A percentile compares a stretch with the other conserved stretches of the same genome.
phyloP scores from a whole-genome alignment of 2,797 vertebrate species.

The Vipera ursinii region DNA sequence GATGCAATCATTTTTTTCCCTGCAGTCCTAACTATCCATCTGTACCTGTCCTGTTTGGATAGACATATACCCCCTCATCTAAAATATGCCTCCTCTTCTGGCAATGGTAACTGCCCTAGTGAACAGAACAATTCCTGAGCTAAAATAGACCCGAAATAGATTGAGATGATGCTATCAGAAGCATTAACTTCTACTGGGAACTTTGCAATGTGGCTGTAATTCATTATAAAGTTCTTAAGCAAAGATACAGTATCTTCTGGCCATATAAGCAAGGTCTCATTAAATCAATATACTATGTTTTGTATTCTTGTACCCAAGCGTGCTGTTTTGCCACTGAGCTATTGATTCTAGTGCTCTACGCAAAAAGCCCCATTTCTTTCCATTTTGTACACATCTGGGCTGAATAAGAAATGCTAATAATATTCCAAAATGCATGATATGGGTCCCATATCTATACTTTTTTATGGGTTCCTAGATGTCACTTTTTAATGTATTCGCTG shows the following conservation, averaged over 20 bases:
- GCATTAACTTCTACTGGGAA: background rate
- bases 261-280: background rate
- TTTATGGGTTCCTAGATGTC: slow-evolving; percentile 29
- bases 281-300: background rate
- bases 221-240: background rate
- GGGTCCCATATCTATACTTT: background rate
- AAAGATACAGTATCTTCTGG: background rate
- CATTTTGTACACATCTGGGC: slow-evolving; percentile 2
- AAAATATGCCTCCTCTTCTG: background rate
- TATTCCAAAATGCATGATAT: background rate
- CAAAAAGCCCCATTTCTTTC: slow-evolving; percentile 16
- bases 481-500: slow-evolving; percentile 40
- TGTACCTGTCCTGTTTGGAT: background rate
- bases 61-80: background rate
- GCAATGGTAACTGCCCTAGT: no score
- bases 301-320: background rate
- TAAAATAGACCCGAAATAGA: background rate
- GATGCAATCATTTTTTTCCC: background rate
- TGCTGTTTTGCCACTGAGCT: background rate
- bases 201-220: background rate
- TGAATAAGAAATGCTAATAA: background rate
- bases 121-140: background rate
- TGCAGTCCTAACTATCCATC: background rate
- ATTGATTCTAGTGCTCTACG: background rate
- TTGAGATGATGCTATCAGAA: background rate